Conservation (phyloP, 2,113 vertebrate species). For the Ceuthmochares aereus region DNA sequence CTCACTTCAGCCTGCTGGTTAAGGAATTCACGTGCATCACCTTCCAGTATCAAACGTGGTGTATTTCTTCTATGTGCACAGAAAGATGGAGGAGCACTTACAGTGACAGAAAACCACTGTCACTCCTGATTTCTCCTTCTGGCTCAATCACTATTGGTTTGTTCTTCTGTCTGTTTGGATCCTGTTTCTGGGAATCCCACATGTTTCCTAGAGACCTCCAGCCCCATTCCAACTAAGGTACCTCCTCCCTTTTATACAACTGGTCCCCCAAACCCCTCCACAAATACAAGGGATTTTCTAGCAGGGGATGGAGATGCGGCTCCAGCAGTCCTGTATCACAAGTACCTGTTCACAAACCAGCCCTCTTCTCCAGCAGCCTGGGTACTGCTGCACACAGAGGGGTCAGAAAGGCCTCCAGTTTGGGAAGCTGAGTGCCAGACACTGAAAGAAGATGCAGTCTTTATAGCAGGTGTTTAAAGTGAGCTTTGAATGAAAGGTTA, state of each 20-base stretch:
- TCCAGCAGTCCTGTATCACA: neutral
- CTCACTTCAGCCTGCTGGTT: conserved; percentile 7
- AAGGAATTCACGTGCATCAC: neutral
- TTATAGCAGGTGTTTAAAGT: neutral
- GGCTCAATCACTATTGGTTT: neutral
- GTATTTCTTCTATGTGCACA: neutral
- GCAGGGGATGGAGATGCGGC: neutral
- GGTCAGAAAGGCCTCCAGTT: neutral
- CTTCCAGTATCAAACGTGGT: neutral
- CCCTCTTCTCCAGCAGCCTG: neutral
- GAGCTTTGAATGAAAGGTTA: neutral
- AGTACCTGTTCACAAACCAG: neutral
- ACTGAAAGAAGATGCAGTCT: neutral
- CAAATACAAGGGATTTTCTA: neutral
- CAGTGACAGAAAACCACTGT: neutral
- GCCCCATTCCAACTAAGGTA: neutral
- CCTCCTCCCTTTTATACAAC: fast-evolving
- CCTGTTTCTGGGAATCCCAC: neutral
- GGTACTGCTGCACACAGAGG: neutral
- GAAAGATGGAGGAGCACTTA: neutral
- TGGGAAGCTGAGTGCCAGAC: neutral
- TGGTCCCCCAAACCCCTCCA: neutral
- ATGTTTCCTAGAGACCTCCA: neutral
- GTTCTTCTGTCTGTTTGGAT: neutral
- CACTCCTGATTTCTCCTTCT: neutral